These are phyloP conservation scores for Balaenoptera acutorostrata DNA, from an alignment of 2,113 vertebrate species.

Conservation along the genomic window DNA sequence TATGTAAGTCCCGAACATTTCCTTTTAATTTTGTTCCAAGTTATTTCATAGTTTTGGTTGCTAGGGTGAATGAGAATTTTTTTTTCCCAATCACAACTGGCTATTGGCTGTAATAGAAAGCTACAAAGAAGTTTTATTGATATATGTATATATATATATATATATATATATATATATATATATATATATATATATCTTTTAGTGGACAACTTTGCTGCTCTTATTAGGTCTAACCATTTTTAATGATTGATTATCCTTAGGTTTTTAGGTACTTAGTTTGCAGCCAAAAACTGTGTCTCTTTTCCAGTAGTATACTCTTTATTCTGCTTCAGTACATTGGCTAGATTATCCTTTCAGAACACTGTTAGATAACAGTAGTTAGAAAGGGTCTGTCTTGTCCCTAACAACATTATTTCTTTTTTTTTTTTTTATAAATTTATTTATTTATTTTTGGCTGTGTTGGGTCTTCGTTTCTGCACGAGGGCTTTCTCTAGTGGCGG, in stretches of 20 bases:
- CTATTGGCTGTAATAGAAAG: not conserved
- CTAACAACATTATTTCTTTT: not conserved
- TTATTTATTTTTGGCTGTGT: too few relatives aligned
- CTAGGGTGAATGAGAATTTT: not conserved
- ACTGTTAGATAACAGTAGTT: not conserved
- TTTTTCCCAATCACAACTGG: not conserved
- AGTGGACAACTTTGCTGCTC: not conserved
- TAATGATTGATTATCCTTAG: not conserved
- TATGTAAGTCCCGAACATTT: not conserved
- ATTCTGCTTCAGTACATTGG: not conserved
- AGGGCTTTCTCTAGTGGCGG: too few relatives aligned
- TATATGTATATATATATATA: not conserved
- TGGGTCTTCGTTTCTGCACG: too few relatives aligned
- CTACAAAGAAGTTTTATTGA: not conserved
- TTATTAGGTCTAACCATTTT: not conserved
- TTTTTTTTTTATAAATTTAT: too few relatives aligned
- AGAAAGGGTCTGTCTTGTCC: not conserved
- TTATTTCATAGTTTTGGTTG: constrained; percentile 4
- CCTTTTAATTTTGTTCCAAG: not conserved
- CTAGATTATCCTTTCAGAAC: not conserved
- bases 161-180: not conserved
- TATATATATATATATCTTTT: not conserved
- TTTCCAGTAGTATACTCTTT: not conserved
- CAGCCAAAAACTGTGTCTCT: not conserved
- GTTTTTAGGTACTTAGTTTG: not conserved